These are phyloP conservation scores for Oostethus manadensis DNA, from an alignment of 2,113 vertebrate species.

Conservation along the genomic window DNA sequence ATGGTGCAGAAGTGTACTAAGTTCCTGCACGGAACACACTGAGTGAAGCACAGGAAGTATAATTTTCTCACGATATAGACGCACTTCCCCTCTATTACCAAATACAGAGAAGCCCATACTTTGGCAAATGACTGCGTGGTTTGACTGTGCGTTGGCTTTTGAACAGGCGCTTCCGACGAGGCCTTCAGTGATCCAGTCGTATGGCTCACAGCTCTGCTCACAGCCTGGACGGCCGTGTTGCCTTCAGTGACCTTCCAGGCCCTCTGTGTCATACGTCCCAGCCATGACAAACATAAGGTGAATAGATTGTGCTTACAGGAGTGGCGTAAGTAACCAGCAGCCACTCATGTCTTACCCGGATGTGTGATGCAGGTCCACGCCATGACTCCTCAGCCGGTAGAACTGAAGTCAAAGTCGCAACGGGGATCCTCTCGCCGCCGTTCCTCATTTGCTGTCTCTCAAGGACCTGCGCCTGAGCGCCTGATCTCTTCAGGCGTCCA, in stretches of 20 bases:
- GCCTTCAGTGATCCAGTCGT: constrained; percentile 67
- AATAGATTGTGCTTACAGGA: constrained; percentile 21
- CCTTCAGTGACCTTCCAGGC: constrained; percentile 65
- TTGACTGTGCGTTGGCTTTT: neutral
- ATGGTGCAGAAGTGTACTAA: no score
- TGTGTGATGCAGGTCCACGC: constrained; percentile 61
- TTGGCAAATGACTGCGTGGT: neutral
- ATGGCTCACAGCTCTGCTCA: constrained; percentile 79
- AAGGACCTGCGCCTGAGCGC: constrained; percentile 69
- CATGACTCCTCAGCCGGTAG: constrained; percentile 18
- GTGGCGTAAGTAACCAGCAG: neutral
- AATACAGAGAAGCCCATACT: no score
- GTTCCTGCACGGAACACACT: no score
- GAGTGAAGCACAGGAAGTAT: no score
- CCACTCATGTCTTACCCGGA: constrained; percentile 6
- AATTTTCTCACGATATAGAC: no score
- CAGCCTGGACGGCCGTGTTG: constrained; percentile 69
- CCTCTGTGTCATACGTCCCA: constrained; percentile 38
- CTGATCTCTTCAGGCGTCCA: constrained; percentile 68
- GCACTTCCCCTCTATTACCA: no score
- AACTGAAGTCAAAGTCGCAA: constrained; percentile 49
- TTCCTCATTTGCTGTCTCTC: constrained; percentile 82
- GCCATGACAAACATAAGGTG: constrained; percentile 65
- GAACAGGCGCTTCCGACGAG: constrained; percentile 69
- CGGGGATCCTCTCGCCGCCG: constrained; percentile 47